Evolutionary conservation across 2,888 invertebrate species (phyloP).

Genomic region (Aradus depressus): DNA sequence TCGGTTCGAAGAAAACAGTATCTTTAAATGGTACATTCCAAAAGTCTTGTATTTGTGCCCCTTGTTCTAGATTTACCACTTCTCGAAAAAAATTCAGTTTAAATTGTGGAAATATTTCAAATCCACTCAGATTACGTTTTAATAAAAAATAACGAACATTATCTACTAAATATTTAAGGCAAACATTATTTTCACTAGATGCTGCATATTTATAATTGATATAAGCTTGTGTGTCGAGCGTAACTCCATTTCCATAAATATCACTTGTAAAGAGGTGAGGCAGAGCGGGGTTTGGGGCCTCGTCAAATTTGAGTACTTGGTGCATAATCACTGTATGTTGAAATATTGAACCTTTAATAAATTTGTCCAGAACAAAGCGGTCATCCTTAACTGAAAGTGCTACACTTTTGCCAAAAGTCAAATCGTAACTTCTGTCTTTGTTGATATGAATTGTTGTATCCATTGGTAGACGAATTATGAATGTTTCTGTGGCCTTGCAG

Average conservation of each 20-base stretch:
- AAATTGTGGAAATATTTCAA: slow-evolving; percentile 11
- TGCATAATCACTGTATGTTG: slow-evolving; percentile 8
- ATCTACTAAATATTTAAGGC: slow-evolving; percentile 5
- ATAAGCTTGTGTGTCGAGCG: slow-evolving; percentile 4
- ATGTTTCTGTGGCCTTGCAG: neutral
- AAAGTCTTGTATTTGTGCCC: slow-evolving; percentile 1
- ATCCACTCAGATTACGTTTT: slow-evolving; percentile 4
- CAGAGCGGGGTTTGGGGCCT: slow-evolving; percentile 6
- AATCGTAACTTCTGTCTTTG: slow-evolving; percentile 3
- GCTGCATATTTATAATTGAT: slow-evolving; percentile 10
- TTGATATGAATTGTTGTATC: neutral
- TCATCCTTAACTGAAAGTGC: slow-evolving; percentile 1
- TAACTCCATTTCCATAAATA: slow-evolving; percentile 14
- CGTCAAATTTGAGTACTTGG: slow-evolving; percentile 7
- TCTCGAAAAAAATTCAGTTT: neutral
- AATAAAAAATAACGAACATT: slow-evolving; percentile 2
- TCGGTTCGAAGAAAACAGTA: neutral
- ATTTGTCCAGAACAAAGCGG: slow-evolving; percentile 9
- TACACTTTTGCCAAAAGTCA: neutral
- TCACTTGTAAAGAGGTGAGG: slow-evolving; percentile 5
- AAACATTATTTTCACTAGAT: slow-evolving; percentile 6
- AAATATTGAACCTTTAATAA: neutral
- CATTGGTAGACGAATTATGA: slow-evolving; percentile 1
- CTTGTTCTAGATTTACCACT: neutral
- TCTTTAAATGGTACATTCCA: slow-evolving; percentile 14